Base-by-base conservation (phyloP, 1,140 invertebrate species). In the Magallana angulata region DNA sequence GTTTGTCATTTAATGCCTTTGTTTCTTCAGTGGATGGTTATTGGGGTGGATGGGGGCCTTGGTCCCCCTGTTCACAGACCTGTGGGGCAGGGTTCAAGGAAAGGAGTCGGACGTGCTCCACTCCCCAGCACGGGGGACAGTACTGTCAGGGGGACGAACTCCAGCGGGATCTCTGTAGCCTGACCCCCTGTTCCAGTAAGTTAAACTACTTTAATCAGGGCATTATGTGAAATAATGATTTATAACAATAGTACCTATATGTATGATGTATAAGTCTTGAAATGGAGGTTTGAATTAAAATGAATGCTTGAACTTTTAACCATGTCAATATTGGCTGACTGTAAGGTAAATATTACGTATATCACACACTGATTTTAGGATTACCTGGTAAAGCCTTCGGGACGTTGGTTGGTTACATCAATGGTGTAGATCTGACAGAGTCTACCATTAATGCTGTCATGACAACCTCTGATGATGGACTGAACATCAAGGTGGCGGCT, bases 361-460 rank as follows among this genome's bases (percentile, higher is more conserved):
- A 36, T 36, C 36, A 36, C 36, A 36, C 36, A 36, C 16, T 85
- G 86, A 24, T 85, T 88, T 7, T 83, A 94, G 93, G 62, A 64
- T 84, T 90, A 24, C 92, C 93, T 12, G 71, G 48, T 0, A 86
- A 62, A 71, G 94, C 92, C 1, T 86, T 92, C 18, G 94, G 93
- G 18, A 93, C 93, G 80, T 57, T 94, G 7, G 91, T 94, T 68
- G 94, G 94, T 76, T 92, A 92, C 58, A 91, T 94, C 18, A 94
- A 94, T 89, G 92, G 91, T 81, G 89, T 92, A 9, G 92, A 94
- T 84, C 92, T 94, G 62, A 91, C 91, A 5, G 90, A 91, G 18
- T 86, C 91, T 7, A 91, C 87, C 16, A 91, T 94, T 12, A 88
- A 82, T 58, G 92, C 92, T n/a, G 71, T 88, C 9, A 91, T 93